phyloP scores from a whole-genome alignment of 2,797 vertebrate genomes.

The Acipenser ruthenus region DNA sequence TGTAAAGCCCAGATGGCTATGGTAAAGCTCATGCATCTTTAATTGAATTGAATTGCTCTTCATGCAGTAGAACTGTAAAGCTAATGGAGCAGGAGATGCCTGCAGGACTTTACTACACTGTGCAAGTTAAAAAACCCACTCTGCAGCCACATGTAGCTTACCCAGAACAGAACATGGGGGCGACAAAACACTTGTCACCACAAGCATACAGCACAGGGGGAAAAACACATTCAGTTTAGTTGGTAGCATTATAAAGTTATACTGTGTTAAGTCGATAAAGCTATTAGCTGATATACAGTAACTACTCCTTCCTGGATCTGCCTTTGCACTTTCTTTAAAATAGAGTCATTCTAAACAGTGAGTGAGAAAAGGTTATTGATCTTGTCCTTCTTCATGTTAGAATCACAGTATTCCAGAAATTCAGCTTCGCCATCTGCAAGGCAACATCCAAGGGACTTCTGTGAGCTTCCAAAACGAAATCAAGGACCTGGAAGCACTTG shows the following conservation, averaged over 20 bases:
- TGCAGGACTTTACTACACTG: neutral
- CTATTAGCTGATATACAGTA: neutral
- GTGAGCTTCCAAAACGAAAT: conserved; percentile 44
- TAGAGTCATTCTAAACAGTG: neutral
- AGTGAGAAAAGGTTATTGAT: neutral
- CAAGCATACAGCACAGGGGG: too few relatives aligned
- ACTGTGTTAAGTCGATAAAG: neutral
- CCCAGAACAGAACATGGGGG: too few relatives aligned
- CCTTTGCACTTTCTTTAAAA: neutral
- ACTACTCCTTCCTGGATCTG: neutral
- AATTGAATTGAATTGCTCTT: neutral
- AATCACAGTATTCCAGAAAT: conserved; percentile 61
- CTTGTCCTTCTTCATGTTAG: conserved; percentile 37
- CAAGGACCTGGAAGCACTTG: conserved; percentile 48
- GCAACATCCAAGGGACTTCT: conserved; percentile 25
- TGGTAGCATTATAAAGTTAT: too few relatives aligned
- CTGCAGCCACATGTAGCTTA: too few relatives aligned
- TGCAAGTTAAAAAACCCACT: too few relatives aligned
- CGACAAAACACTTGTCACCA: too few relatives aligned
- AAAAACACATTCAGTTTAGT: too few relatives aligned
- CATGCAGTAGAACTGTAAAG: neutral
- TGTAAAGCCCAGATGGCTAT: neutral
- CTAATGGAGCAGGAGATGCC: neutral
- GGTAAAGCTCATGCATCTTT: neutral
- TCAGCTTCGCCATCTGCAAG: conserved; percentile 38